Evolutionary conservation across 2,113 vertebrate species (phyloP).

Genomic region (Salminus brasiliensis): DNA sequence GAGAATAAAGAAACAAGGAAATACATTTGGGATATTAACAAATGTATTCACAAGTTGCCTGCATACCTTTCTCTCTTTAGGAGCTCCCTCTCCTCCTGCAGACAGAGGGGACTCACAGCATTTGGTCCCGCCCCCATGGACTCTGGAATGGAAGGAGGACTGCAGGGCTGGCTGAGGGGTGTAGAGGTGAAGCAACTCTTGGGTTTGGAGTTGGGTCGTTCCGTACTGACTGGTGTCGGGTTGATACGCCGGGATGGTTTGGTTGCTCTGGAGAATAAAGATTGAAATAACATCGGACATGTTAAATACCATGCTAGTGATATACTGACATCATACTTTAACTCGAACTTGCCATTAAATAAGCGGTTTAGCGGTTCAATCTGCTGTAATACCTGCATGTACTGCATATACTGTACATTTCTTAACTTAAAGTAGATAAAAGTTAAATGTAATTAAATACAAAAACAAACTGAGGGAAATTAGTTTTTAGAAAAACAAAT

Average conservation of each 20-base stretch:
- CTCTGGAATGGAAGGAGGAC: slow-evolving; percentile 70
- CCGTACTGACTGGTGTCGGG: slow-evolving; percentile 91
- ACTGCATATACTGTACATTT: no score
- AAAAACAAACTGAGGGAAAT: neutral
- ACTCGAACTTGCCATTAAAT: no score
- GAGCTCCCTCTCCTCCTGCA: slow-evolving; percentile 94
- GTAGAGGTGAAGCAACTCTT: slow-evolving; percentile 97
- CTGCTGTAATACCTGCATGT: no score
- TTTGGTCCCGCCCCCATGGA: slow-evolving; percentile 62
- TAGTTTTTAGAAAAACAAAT: neutral
- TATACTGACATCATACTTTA: neutral
- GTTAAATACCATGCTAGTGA: neutral
- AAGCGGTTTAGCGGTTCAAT: no score
- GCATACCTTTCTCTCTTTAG: slow-evolving; percentile 90
- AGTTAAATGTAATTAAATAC: no score
- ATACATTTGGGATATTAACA: neutral
- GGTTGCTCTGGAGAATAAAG: slow-evolving; percentile 73
- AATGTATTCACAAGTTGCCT: neutral
- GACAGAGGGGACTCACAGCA: slow-evolving; percentile 67
- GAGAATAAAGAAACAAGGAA: neutral
- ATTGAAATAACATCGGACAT: neutral
- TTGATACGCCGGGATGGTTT: slow-evolving; percentile 96
- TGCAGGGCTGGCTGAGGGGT: slow-evolving; percentile 79
- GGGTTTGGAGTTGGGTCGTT: slow-evolving; percentile 88
- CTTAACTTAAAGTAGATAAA: no score